Conservation (phyloP, 2,888 invertebrate species). For the Aphodius granarius region DNA sequence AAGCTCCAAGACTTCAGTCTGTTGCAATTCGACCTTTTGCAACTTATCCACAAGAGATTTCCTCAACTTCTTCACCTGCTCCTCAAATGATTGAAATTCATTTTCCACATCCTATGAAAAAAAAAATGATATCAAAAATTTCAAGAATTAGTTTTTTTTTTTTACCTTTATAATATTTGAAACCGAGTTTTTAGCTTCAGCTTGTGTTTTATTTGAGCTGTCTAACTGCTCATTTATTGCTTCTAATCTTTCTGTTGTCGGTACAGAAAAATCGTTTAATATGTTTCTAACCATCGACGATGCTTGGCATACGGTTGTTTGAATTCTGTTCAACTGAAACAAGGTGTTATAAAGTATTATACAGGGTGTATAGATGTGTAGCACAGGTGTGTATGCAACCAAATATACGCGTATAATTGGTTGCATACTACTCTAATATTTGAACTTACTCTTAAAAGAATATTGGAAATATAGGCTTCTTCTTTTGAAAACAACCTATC, state of each 20-base stretch:
- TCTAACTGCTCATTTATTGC: neutral
- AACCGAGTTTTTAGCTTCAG: neutral
- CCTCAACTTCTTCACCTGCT: neutral
- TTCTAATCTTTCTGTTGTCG: neutral
- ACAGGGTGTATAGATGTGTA: no score
- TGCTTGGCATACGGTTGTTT: neutral
- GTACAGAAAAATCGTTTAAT: neutral
- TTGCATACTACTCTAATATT: no score
- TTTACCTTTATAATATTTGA: neutral
- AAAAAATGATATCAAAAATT: neutral
- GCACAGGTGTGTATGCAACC: no score
- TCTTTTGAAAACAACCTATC: no score
- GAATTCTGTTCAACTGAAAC: neutral
- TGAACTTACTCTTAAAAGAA: no score
- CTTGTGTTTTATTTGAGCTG: neutral
- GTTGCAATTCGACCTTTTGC: neutral
- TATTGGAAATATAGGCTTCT: no score
- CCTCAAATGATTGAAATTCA: neutral
- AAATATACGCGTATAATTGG: no score
- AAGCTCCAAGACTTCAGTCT: neutral
- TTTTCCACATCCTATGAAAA: neutral
- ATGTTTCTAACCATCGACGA: neutral
- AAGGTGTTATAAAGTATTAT: neutral
- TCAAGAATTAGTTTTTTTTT: neutral
- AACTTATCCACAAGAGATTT: neutral